Percentiles rank a stretch among this genome's conserved stretches.
Evolutionary conservation across 2,113 vertebrate species (phyloP).

Genomic region (Chionis minor): DNA sequence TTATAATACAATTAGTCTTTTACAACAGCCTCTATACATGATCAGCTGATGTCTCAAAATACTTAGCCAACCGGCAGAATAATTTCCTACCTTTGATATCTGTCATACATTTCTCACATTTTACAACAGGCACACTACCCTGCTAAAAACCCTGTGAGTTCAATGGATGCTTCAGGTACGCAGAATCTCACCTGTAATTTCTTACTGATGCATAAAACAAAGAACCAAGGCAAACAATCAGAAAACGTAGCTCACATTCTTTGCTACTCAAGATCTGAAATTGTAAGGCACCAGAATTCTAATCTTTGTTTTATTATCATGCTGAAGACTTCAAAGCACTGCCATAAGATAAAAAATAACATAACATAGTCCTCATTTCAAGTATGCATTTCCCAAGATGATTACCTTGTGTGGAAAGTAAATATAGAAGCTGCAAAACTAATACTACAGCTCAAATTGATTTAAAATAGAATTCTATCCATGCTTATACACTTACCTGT

Average conservation of each 20-base stretch:
- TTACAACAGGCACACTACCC: neutral
- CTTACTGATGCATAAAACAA: neutral
- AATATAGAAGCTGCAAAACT: neutral
- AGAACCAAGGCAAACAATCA: neutral
- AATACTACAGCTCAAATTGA: neutral
- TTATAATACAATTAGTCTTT: neutral
- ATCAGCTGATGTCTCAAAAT: neutral
- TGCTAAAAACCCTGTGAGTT: neutral
- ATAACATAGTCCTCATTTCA: neutral
- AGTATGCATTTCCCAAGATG: neutral
- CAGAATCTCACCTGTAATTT: neutral
- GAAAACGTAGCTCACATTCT: neutral
- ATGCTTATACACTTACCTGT: neutral
- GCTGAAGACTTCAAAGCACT: neutral
- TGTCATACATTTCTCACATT: neutral
- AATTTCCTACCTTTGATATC: neutral
- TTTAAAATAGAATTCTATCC: neutral
- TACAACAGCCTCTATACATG: neutral
- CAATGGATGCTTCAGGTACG: neutral
- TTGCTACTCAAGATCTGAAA: neutral
- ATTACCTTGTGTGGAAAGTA: constrained; percentile 15
- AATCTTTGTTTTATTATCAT: neutral
- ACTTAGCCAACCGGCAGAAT: neutral
- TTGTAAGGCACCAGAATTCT: neutral
- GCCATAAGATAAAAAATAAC: neutral